phyloP scores from a whole-genome alignment of 2,113 vertebrate genomes.

The Halichoeres trimaculatus region DNA sequence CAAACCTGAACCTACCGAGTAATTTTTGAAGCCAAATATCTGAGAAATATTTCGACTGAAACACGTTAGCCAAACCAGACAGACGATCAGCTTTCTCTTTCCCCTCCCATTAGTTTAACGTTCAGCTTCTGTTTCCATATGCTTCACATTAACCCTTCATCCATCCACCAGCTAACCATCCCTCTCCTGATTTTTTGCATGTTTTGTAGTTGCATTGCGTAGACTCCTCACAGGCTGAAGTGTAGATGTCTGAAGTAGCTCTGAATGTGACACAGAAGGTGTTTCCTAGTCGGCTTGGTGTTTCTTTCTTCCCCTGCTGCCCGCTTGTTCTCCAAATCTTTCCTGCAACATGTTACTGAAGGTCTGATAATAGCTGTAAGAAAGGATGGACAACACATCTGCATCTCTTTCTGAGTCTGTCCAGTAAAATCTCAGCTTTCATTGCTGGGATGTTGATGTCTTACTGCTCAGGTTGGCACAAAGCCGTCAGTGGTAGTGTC shows the following conservation, averaged over 20 bases:
- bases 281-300: constrained; percentile 18
- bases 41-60: not conserved
- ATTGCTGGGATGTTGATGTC: too few relatives aligned
- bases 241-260: not conserved
- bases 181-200: constrained; percentile 61
- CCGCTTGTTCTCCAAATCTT: constrained; percentile 33
- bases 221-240: constrained; percentile 16
- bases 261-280: not conserved
- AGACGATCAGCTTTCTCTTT: too few relatives aligned
- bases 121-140: constrained; percentile 58
- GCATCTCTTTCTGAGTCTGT: too few relatives aligned
- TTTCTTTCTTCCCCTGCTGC: constrained; percentile 31
- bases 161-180: constrained; percentile 50
- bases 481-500: too few relatives aligned
- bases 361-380: not conserved
- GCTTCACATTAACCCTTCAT: constrained; percentile 51
- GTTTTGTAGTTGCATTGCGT: constrained; percentile 33
- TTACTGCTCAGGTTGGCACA: too few relatives aligned
- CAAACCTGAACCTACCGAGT: too few relatives aligned
- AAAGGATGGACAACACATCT: too few relatives aligned
- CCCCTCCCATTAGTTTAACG: constrained; percentile 32
- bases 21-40: not conserved
- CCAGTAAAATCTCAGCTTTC: too few relatives aligned
- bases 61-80: too few relatives aligned
- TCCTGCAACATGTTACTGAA: constrained; percentile 9